Conservation (phyloP, 2,797 vertebrate genomes). For the Hirundo rustica region DNA sequence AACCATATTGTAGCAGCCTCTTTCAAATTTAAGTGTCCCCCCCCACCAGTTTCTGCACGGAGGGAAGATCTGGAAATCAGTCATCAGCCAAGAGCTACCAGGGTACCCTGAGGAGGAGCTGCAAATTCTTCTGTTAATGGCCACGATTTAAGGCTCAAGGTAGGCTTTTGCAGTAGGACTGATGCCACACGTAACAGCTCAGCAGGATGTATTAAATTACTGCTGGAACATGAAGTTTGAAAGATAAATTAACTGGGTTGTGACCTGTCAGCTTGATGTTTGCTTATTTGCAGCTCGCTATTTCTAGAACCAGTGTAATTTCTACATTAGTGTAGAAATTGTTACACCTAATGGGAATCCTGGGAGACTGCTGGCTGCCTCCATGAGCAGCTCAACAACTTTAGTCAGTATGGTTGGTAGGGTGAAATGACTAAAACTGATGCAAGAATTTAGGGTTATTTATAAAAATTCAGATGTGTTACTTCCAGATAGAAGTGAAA, state of each 20-base stretch:
- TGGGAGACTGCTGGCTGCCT: neutral
- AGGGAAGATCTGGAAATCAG: neutral
- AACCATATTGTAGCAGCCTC: fast-evolving
- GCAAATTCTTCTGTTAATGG: neutral
- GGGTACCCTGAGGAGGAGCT: neutral
- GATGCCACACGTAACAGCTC: neutral
- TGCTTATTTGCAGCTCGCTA: neutral
- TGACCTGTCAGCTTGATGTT: neutral
- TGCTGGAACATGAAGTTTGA: neutral
- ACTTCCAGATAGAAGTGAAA: neutral
- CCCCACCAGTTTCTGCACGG: neutral
- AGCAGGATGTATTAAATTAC: neutral
- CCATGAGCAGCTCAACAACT: neutral
- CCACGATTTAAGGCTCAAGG: neutral
- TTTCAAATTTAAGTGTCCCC: neutral
- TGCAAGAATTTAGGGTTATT: neutral
- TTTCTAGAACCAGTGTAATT: neutral
- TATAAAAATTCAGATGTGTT: neutral
- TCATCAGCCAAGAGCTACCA: neutral
- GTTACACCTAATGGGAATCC: neutral
- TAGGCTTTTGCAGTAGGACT: neutral
- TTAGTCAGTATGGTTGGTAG: neutral
- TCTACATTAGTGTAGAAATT: neutral
- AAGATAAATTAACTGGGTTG: neutral
- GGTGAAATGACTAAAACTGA: neutral